Percentiles rank a stretch among this genome's conserved stretches.
phyloP scores from a whole-genome alignment of 2,888 invertebrate genomes.

The Thymelicus lineola region DNA sequence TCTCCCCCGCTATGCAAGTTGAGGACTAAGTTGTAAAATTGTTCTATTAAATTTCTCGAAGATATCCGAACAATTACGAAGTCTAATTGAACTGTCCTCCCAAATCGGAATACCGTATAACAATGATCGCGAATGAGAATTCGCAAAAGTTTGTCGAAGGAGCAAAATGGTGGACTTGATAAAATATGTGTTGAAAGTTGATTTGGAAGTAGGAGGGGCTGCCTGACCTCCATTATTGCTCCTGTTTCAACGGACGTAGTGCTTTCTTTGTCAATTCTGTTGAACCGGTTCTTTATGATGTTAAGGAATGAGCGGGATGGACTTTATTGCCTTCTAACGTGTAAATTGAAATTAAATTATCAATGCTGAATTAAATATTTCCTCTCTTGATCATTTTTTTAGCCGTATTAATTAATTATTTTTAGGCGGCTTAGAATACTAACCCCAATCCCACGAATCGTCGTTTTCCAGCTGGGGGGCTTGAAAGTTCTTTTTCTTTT shows the following conservation, averaged over 20 bases:
- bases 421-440: too few relatives aligned
- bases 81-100: conserved; percentile 17
- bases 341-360: too few relatives aligned
- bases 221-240: conserved; percentile 5
- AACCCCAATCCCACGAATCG: too few relatives aligned
- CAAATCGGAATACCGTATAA: conserved; percentile 14
- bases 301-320: neutral
- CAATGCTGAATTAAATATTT: too few relatives aligned
- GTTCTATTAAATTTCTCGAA: conserved; percentile 14
- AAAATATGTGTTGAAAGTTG: conserved; percentile 28
- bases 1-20: neutral
- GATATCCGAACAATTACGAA: conserved; percentile 18
- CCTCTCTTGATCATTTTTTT: too few relatives aligned
- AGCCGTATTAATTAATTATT: too few relatives aligned
- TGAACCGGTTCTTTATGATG: conserved; percentile 2
- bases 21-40: conserved; percentile 4
- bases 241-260: neutral
- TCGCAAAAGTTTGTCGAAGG: conserved; percentile 7
- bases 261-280: neutral
- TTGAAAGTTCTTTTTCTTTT: too few relatives aligned
- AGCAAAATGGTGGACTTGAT: conserved; percentile 7
- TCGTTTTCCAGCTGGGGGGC: too few relatives aligned
- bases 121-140: conserved; percentile 16
- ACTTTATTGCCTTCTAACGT: neutral
- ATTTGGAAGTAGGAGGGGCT: conserved; percentile 16